Conservation (phyloP, 2,888 invertebrate species). For the Hyposoter didymator region DNA sequence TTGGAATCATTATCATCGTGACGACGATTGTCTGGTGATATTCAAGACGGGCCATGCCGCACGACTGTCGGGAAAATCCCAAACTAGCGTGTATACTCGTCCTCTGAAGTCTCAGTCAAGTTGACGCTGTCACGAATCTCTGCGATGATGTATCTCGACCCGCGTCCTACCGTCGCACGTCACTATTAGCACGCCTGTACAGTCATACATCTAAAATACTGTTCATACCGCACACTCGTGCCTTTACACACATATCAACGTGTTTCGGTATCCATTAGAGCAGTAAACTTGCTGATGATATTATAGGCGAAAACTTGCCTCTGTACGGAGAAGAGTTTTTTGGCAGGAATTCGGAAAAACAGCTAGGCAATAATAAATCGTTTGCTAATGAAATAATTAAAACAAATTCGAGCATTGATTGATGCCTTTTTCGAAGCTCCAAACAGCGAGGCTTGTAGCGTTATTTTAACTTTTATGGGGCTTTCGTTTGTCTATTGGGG, state of each 20-base stretch:
- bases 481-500: neutral
- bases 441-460: neutral
- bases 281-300: too few species aligned
- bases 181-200: constrained; percentile 47
- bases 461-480: neutral
- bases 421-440: neutral
- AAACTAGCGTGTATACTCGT: constrained; percentile 26
- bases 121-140: constrained; percentile 45
- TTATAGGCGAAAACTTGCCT: constrained; percentile 26
- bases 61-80: constrained; percentile 41
- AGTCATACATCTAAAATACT: constrained; percentile 10
- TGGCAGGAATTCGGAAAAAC: neutral
- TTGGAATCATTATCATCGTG: constrained; percentile 35
- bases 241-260: constrained; percentile 3
- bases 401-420: neutral
- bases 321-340: neutral
- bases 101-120: constrained; percentile 41
- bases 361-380: neutral
- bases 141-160: constrained; percentile 27
- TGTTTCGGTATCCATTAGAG: constrained; percentile 2
- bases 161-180: constrained; percentile 39
- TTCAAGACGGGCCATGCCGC: neutral
- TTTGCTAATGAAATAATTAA: neutral
- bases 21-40: constrained; percentile 3
- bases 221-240: neutral